These are phyloP conservation scores for Pangasianodon gigas DNA, from an alignment of 2,113 vertebrate species.

Conservation along the genomic window DNA sequence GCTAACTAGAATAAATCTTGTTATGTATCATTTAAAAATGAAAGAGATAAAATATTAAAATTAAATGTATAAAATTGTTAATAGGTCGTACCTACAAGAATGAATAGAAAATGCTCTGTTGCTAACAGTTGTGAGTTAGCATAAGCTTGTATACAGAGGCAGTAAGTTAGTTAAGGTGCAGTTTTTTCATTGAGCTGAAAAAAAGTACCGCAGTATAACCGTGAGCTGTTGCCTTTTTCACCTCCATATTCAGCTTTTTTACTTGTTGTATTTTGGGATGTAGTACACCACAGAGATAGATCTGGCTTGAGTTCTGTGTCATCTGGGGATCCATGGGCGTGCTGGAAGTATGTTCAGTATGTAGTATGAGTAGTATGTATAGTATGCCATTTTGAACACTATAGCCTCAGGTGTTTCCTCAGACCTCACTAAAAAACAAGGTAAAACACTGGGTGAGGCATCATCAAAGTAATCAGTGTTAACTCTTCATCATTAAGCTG, in stretches of 20 bases:
- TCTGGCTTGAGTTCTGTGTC: background rate
- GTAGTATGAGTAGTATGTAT: background rate
- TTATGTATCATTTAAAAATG: too few species aligned
- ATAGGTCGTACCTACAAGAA: too few species aligned
- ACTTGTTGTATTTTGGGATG: background rate
- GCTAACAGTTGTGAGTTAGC: background rate
- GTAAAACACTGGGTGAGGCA: background rate
- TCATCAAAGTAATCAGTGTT: background rate
- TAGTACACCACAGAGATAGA: background rate
- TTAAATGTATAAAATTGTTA: too few species aligned
- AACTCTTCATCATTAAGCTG: background rate
- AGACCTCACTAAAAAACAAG: background rate
- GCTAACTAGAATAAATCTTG: too few species aligned
- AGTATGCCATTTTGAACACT: conserved; percentile 33
- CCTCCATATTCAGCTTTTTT: too few species aligned
- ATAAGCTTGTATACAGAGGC: background rate
- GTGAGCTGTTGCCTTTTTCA: too few species aligned
- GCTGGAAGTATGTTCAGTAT: background rate
- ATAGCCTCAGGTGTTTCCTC: background rate
- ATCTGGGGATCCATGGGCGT: background rate
- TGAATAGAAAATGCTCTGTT: too few species aligned
- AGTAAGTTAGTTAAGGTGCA: too few species aligned
- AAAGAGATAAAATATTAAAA: too few species aligned
- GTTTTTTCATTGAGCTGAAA: too few species aligned
- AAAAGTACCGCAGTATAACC: too few species aligned